These are phyloP conservation scores for Montipora foliosa DNA, from an alignment of 64 coral and sea anemone genomes.

Conservation along the genomic window DNA sequence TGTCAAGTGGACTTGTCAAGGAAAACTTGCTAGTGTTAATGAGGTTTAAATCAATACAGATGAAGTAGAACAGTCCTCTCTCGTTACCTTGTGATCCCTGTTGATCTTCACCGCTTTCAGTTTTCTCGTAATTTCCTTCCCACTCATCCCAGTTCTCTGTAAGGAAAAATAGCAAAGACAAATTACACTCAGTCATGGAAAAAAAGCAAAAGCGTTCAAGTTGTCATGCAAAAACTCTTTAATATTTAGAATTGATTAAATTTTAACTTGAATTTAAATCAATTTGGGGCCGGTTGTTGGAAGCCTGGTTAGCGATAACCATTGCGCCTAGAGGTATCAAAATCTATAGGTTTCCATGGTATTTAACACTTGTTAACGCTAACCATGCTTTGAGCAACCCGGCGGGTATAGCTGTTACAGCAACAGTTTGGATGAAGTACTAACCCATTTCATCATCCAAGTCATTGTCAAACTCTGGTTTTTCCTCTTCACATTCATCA, in stretches of 20 bases:
- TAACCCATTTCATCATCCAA: constrained; percentile 81
- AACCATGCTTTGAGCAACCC: too few relatives aligned
- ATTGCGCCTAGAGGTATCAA: too few relatives aligned
- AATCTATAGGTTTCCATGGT: too few relatives aligned
- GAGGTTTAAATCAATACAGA: too few relatives aligned
- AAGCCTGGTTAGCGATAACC: too few relatives aligned
- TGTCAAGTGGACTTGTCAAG: too few relatives aligned
- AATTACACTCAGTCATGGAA: not conserved
- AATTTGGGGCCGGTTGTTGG: too few relatives aligned
- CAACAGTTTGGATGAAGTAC: not conserved
- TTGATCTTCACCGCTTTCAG: constrained; percentile 18
- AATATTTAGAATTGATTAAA: not conserved
- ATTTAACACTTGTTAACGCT: too few relatives aligned
- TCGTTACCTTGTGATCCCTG: not conserved
- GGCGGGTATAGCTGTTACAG: too few relatives aligned
- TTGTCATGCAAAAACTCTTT: not conserved
- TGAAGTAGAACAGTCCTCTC: not conserved
- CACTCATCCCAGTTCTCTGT: constrained; percentile 91
- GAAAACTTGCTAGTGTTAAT: too few relatives aligned
- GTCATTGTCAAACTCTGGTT: constrained; percentile 92
- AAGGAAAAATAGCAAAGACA: not conserved
- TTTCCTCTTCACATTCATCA: constrained; percentile 84
- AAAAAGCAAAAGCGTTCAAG: not conserved
- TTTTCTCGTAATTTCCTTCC: constrained; percentile 49
- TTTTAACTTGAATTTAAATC: too few relatives aligned